Conservation (phyloP, 2,113 vertebrate genomes). For the Astur gentilis region DNA sequence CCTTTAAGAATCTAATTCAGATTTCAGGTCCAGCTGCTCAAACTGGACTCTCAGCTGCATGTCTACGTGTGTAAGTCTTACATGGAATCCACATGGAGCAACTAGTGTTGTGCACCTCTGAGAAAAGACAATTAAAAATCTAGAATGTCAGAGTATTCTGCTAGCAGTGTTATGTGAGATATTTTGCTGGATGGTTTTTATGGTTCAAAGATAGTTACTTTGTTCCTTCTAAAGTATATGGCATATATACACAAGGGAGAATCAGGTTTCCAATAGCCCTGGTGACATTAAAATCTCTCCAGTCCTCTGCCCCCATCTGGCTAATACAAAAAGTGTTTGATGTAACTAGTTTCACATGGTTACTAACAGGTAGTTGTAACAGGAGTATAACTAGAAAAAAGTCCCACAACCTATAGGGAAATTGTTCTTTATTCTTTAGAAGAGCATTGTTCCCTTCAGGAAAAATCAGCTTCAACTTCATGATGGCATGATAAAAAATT, state of each 20-base stretch:
- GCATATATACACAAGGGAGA: background rate
- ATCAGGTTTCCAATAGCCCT: background rate
- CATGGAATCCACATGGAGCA: background rate
- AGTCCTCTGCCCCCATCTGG: background rate
- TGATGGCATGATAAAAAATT: conserved; percentile 10
- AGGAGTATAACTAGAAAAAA: background rate
- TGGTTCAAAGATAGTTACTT: background rate
- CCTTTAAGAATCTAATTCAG: background rate
- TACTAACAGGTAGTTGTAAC: background rate
- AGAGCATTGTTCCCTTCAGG: background rate
- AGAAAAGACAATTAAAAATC: background rate
- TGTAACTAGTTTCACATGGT: background rate
- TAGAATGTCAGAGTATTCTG: background rate
- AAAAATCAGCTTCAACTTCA: background rate
- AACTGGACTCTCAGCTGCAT: background rate
- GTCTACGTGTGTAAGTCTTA: background rate
- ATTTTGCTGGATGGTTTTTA: background rate
- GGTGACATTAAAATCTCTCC: background rate
- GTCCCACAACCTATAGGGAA: background rate
- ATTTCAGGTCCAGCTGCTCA: background rate
- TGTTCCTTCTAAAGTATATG: background rate
- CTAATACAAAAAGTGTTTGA: background rate
- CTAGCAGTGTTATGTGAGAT: background rate
- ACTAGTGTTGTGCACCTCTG: background rate
- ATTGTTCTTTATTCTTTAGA: background rate